A percentile compares a stretch with the other conserved stretches of the same genome.
Evolutionary conservation across 2,888 invertebrate species (phyloP).

Genomic region (Lepidochitona cinerea): DNA sequence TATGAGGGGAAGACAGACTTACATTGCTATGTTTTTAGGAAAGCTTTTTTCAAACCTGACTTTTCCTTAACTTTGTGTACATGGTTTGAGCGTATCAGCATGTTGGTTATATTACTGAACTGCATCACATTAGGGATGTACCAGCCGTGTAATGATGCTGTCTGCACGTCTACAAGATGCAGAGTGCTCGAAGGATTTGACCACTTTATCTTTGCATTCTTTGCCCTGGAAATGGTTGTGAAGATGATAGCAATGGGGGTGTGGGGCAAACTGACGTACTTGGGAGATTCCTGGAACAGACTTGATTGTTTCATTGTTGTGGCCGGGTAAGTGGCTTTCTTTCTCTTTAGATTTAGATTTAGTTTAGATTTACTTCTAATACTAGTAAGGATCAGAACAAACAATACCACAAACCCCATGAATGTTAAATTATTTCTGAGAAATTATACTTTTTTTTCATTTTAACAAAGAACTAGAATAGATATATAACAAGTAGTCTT

Average conservation of each 20-base stretch:
- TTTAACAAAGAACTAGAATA: no score
- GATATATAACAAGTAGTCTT: no score
- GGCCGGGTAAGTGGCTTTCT: conserved; percentile 82
- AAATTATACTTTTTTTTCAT: no score
- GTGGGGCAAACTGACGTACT: conserved; percentile 89
- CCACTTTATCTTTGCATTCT: conserved; percentile 98
- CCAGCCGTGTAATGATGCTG: conserved; percentile 90
- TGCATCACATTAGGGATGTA: conserved; percentile 99
- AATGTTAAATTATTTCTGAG: no score
- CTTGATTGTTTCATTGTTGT: conserved; percentile 98
- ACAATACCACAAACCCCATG: no score
- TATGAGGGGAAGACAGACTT: no score
- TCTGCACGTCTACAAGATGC: conserved; percentile 77
- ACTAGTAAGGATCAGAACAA: no score
- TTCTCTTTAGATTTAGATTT: no score
- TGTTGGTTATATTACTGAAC: conserved; percentile 97
- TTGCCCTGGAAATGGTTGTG: conserved; percentile 97
- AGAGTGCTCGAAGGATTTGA: conserved; percentile 86
- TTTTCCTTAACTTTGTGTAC: conserved; percentile 73
- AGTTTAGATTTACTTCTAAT: no score
- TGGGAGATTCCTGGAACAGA: conserved; percentile 99
- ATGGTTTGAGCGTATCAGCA: conserved; percentile 99
- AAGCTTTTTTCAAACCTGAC: no score
- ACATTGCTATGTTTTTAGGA: no score
- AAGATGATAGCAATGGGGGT: conserved; percentile 99